These are phyloP conservation scores for Pasiphila rectangulata DNA, from an alignment of 2,888 invertebrate species.

Conservation along the genomic window DNA sequence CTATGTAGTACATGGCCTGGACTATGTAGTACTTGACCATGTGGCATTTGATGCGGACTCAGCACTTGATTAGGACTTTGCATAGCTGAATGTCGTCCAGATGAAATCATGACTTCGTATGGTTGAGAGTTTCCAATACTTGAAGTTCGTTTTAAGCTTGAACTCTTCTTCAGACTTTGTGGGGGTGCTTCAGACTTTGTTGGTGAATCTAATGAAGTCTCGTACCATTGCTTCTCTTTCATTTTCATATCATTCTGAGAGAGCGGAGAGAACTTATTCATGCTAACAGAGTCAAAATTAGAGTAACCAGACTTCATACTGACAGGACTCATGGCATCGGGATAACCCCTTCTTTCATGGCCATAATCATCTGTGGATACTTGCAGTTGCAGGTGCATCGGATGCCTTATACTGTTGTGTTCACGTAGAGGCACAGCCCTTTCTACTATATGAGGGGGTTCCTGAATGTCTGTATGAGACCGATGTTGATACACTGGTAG, in stretches of 20 bases:
- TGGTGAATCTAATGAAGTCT: constrained; percentile 84
- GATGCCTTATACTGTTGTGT: constrained; percentile 60
- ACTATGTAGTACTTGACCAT: constrained; percentile 43
- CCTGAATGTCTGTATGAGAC: constrained; percentile 71
- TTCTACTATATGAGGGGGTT: constrained; percentile 58
- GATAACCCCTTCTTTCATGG: constrained; percentile 56
- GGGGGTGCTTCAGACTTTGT: constrained; percentile 58
- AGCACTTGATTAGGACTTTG: constrained; percentile 65
- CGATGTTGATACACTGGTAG: constrained; percentile 61
- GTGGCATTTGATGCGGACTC: constrained; percentile 47
- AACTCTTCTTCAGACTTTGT: constrained; percentile 68
- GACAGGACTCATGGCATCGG: constrained; percentile 65
- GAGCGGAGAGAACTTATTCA: constrained; percentile 69
- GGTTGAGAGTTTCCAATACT: constrained; percentile 79
- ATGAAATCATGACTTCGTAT: constrained; percentile 67
- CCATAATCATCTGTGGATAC: constrained; percentile 70
- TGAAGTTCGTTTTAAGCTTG: constrained; percentile 76
- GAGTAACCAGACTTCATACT: constrained; percentile 71
- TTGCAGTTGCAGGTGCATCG: constrained; percentile 67
- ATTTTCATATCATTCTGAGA: constrained; percentile 65
- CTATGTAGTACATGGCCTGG: constrained; percentile 52
- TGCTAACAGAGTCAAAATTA: constrained; percentile 67
- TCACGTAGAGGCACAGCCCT: constrained; percentile 63
- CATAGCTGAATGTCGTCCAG: constrained; percentile 71
- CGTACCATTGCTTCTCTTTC: constrained; percentile 85